A percentile compares a stretch with the other conserved stretches of the same genome.
Conservation (phyloP, 2,888 invertebrate genomes). For the Ormyrus pomaceus region DNA sequence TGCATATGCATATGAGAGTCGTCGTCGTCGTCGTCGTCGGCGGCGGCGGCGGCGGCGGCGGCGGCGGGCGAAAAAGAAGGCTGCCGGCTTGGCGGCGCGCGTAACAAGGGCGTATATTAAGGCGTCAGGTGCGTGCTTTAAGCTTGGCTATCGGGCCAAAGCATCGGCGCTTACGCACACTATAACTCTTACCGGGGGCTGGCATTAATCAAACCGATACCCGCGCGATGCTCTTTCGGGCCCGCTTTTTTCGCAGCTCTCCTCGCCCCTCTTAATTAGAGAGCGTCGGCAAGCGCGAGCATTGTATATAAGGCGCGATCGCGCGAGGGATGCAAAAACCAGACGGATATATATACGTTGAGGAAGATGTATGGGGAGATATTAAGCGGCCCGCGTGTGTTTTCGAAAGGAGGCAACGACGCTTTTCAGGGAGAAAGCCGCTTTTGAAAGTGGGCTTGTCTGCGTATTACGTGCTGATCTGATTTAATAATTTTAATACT, state of each 20-base stretch:
- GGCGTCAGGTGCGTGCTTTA: constrained; percentile 28
- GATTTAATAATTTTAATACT: too few species aligned
- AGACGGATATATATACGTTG: neutral
- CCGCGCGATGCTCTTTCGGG: constrained; percentile 51
- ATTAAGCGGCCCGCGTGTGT: too few species aligned
- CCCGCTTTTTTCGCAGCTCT: constrained; percentile 46
- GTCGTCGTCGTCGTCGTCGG: too few species aligned
- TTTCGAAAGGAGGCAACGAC: too few species aligned
- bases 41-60: neutral
- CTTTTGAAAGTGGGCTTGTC: too few species aligned
- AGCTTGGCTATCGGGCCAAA: constrained; percentile 7
- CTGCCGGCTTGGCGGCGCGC: too few species aligned
- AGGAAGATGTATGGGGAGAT: constrained; percentile 5
- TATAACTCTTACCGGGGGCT: constrained; percentile 58
- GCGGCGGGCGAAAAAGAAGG: neutral
- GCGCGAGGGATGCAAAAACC: neutral
- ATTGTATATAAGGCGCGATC: neutral
- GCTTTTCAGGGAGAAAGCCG: too few species aligned
- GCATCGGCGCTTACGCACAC: constrained; percentile 44
- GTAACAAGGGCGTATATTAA: neutral
- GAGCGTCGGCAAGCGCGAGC: constrained; percentile 56
- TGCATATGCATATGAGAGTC: too few species aligned
- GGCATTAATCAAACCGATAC: constrained; percentile 66
- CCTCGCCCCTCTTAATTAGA: constrained; percentile 61
- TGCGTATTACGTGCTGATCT: too few species aligned